Conservation (phyloP, 1,140 invertebrate species). For the Drosophila erecta region DNA sequence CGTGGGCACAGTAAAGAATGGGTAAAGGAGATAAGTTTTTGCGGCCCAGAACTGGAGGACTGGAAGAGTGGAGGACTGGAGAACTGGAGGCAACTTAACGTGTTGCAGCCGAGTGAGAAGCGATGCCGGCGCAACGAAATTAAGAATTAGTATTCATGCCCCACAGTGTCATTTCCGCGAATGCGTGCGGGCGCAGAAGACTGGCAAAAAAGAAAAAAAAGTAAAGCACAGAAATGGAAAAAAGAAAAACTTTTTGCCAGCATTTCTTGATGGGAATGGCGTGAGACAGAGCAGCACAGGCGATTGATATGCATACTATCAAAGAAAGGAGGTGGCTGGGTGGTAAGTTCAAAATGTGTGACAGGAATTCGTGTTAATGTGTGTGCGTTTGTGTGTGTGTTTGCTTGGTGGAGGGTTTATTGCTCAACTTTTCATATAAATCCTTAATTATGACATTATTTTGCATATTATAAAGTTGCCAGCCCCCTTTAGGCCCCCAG, state of each 20-base stretch:
- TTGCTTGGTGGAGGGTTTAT: constrained; percentile 40
- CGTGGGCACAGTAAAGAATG: constrained; percentile 15
- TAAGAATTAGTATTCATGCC: constrained; percentile 83
- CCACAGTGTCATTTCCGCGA: constrained; percentile 79
- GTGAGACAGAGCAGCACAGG: constrained; percentile 7
- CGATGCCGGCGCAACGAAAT: constrained; percentile 57
- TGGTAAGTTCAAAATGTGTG: constrained; percentile 66
- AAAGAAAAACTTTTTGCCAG: constrained; percentile 26
- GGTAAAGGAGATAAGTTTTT: constrained; percentile 27
- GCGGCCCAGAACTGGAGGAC: constrained; percentile 14
- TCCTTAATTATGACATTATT: constrained; percentile 80
- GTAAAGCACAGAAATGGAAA: neutral
- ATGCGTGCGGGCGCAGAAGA: constrained; percentile 57
- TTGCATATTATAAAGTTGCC: constrained; percentile 69
- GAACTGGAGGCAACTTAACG: constrained; percentile 58
- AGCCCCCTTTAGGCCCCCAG: neutral
- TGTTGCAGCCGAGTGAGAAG: constrained; percentile 38
- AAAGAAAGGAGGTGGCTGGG: constrained; percentile 28
- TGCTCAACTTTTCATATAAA: constrained; percentile 76
- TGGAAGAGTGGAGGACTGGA: too few relatives aligned
- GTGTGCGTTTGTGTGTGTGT: neutral
- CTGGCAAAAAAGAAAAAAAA: constrained; percentile 17
- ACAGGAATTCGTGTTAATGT: constrained; percentile 28
- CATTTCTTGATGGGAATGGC: constrained; percentile 12
- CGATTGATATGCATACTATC: constrained; percentile 67